phyloP scores from a whole-genome alignment of 53 echinoderm and acorn worm genomes.

The Henricia sp. region DNA sequence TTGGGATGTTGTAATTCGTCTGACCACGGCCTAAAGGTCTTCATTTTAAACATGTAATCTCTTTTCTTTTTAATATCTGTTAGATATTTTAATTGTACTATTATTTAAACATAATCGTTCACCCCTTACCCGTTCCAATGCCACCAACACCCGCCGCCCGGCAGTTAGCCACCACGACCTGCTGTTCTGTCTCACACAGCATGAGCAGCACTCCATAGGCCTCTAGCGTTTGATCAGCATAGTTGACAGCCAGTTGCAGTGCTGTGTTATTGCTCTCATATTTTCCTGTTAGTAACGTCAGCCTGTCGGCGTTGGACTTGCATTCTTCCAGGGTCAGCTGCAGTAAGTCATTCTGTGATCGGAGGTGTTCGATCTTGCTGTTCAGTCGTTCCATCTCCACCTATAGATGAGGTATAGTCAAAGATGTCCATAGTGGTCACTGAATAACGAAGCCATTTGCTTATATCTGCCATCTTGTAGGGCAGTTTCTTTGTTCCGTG shows the following conservation, averaged over 20 bases:
- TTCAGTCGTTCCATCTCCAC: constrained; percentile 95
- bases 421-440: too few relatives aligned
- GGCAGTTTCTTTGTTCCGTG: too few relatives aligned
- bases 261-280: constrained; percentile 99
- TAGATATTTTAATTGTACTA: too few relatives aligned
- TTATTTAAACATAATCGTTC: too few relatives aligned
- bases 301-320: constrained; percentile 90
- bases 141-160: constrained; percentile 81
- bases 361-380: constrained; percentile 97
- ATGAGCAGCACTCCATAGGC: constrained; percentile 79
- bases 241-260: constrained; percentile 94
- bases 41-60: too few relatives aligned
- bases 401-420: too few relatives aligned
- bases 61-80: too few relatives aligned
- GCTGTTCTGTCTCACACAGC: constrained; percentile 84
- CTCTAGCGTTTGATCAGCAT: constrained; percentile 94
- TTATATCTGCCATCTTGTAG: too few relatives aligned
- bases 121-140: constrained; percentile 61
- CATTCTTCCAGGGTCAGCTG: constrained; percentile 95
- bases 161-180: constrained; percentile 91
- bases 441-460: too few relatives aligned
- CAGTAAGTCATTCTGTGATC: constrained; percentile 93
- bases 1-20: too few relatives aligned
- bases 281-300: constrained; percentile 96
- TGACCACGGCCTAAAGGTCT: too few relatives aligned